Conservation (phyloP, 2,113 vertebrate species). For the Mormyrus iriodes region DNA sequence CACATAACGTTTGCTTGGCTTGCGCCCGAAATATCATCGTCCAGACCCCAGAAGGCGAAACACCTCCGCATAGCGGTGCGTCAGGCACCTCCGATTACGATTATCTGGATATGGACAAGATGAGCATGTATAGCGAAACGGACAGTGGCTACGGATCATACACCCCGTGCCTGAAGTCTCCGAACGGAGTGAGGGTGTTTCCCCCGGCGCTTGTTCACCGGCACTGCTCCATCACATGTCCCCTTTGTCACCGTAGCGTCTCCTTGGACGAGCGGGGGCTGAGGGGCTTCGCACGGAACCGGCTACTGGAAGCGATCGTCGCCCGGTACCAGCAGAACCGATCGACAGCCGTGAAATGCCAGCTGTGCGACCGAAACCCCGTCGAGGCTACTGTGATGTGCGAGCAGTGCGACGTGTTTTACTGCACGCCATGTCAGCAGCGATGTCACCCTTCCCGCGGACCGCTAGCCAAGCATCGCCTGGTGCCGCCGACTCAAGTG, state of each 20-base stretch:
- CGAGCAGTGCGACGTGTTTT: conserved; percentile 90
- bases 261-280: conserved; percentile 87
- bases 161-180: conserved; percentile 87
- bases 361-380: conserved; percentile 72
- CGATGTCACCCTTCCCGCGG: conserved; percentile 90
- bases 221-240: conserved; percentile 84
- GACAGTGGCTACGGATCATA: conserved; percentile 96
- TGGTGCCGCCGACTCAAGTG: conserved; percentile 62
- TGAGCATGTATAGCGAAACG: conserved; percentile 90
- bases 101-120: conserved; percentile 79
- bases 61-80: conserved; percentile 63
- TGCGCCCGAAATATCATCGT: conserved; percentile 90
- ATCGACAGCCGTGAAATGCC: conserved; percentile 61
- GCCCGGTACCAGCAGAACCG: conserved; percentile 78
- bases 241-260: conserved; percentile 91
- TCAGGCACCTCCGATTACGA: conserved; percentile 69
- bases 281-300: conserved; percentile 86
- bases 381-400: conserved; percentile 73
- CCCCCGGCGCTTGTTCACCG: conserved; percentile 66
- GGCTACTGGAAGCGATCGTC: conserved; percentile 86
- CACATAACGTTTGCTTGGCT: conserved; percentile 87
- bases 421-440: conserved; percentile 85
- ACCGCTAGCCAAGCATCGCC: conserved; percentile 85
- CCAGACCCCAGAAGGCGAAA: conserved; percentile 85
- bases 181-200: conserved; percentile 84